Conservation (phyloP, 37 sponge, comb jelly and placozoan species). For the Chondrosia reniformis region DNA sequence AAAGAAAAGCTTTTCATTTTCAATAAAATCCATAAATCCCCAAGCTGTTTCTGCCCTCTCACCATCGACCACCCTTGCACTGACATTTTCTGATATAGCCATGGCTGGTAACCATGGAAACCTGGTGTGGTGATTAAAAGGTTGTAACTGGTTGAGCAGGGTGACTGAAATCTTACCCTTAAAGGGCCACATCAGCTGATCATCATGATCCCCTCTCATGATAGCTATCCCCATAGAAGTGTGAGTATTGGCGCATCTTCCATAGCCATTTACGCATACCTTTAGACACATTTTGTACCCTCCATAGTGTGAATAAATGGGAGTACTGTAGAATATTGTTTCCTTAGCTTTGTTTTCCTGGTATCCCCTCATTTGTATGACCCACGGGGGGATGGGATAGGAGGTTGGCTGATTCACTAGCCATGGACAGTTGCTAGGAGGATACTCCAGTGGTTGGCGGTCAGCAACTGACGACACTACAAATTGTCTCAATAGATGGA, state of each 20-base stretch:
- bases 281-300: constrained; percentile 35
- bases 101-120: background rate
- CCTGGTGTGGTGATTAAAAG: background rate
- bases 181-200: constrained; percentile 17
- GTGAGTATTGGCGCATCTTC: background rate
- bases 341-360: constrained; percentile 9
- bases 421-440: constrained; percentile 19
- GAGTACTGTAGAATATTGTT: constrained; percentile 10
- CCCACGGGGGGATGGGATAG: constrained; percentile 19
- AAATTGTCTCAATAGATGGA: background rate
- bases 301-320: constrained; percentile 30
- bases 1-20: background rate
- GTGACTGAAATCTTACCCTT: constrained; percentile 1
- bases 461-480: background rate
- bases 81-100: background rate
- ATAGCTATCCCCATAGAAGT: background rate
- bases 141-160: constrained; percentile 16
- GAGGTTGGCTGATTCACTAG: constrained; percentile 12
- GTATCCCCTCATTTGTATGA: constrained; percentile 6
- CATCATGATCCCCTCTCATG: constrained; percentile 15
- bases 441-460: background rate
- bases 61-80: background rate
- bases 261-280: constrained; percentile 20
- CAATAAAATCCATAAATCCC: background rate
- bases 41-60: background rate